Conservation (phyloP, 64 coral and sea anemone species). For the Cladopsammia gracilis region DNA sequence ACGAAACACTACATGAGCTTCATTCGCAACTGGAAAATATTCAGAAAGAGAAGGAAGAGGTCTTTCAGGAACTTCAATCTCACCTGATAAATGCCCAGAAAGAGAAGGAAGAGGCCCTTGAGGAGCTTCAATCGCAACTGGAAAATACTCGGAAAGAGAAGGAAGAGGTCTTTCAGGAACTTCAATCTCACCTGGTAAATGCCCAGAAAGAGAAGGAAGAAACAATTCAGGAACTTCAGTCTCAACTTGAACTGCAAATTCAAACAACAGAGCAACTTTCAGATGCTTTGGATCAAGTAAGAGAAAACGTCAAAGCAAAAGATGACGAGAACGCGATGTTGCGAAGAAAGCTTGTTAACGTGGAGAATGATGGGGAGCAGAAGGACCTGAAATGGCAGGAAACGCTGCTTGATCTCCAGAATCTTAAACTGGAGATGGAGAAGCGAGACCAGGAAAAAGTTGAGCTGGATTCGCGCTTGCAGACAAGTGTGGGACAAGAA, state of each 20-base stretch:
- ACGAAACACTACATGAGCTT: slow-evolving; percentile 43
- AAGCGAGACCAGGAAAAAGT: slow-evolving; percentile 63
- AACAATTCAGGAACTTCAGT: not conserved
- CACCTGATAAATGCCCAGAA: not conserved
- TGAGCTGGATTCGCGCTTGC: slow-evolving; percentile 62
- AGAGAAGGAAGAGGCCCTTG: slow-evolving; percentile 13
- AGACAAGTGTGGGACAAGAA: slow-evolving; percentile 58
- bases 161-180: not conserved
- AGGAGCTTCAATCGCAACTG: slow-evolving; percentile 1
- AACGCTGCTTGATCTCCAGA: slow-evolving; percentile 42
- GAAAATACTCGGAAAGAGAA: not conserved
- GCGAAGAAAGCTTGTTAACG: slow-evolving; percentile 12
- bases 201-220: slow-evolving; percentile 43
- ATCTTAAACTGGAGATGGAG: slow-evolving; percentile 62
- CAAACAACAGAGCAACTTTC: slow-evolving; percentile 43
- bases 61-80: not conserved
- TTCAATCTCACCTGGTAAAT: not conserved
- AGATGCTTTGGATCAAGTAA: slow-evolving; percentile 40
- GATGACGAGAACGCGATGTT: slow-evolving; percentile 21
- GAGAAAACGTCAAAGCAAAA: slow-evolving; percentile 22
- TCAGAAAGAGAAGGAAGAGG: slow-evolving; percentile 8
- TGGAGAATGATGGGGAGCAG: slow-evolving; percentile 39
- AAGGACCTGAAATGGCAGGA: slow-evolving; percentile 59
- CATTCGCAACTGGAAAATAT: slow-evolving; percentile 2
- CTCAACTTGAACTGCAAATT: slow-evolving; percentile 26